phyloP scores from a whole-genome alignment of 2,797 vertebrate genomes.

The Danio albolineatus region DNA sequence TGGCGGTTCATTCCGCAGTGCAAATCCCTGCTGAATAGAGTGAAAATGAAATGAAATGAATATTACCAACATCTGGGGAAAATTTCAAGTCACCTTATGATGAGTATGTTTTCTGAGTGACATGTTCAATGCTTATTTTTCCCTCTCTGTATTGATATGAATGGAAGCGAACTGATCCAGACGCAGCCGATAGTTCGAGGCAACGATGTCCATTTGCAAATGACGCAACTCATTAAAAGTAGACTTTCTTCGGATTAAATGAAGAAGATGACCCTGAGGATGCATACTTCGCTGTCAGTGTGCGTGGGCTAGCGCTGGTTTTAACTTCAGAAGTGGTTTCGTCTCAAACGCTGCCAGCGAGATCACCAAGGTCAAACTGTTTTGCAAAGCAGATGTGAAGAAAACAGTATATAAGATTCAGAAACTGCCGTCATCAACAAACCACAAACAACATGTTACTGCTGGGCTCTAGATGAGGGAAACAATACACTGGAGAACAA shows the following conservation, averaged over 20 bases:
- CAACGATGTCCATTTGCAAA: slow-evolving; percentile 10
- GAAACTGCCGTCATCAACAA: not conserved
- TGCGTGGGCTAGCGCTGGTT: slow-evolving; percentile 20
- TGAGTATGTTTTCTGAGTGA: no score
- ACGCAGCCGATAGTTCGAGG: slow-evolving; percentile 15
- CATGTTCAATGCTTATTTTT: no score
- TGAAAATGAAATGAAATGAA: no score
- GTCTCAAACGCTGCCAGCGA: slow-evolving; percentile 26
- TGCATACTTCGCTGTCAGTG: slow-evolving; percentile 1
- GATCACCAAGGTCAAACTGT: slow-evolving; percentile 29
- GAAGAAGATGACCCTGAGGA: slow-evolving; percentile 22
- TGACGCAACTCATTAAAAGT: slow-evolving; percentile 40
- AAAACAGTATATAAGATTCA: not conserved
- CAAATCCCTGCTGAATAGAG: no score
- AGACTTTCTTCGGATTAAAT: slow-evolving; percentile 7
- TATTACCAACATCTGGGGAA: no score
- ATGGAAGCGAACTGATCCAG: not conserved
- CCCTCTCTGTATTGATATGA: slow-evolving; percentile 4
- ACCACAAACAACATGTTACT: not conserved
- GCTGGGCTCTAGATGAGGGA: not conserved
- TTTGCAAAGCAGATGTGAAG: not conserved
- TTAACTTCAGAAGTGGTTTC: slow-evolving; percentile 6
- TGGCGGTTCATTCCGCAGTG: no score
- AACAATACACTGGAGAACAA: not conserved
- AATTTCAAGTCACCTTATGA: no score